Percentiles rank a stretch among this genome's conserved stretches.
These are phyloP conservation scores for Salticus scenicus DNA, from an alignment of 2,888 invertebrate species.

Conservation along the genomic window DNA sequence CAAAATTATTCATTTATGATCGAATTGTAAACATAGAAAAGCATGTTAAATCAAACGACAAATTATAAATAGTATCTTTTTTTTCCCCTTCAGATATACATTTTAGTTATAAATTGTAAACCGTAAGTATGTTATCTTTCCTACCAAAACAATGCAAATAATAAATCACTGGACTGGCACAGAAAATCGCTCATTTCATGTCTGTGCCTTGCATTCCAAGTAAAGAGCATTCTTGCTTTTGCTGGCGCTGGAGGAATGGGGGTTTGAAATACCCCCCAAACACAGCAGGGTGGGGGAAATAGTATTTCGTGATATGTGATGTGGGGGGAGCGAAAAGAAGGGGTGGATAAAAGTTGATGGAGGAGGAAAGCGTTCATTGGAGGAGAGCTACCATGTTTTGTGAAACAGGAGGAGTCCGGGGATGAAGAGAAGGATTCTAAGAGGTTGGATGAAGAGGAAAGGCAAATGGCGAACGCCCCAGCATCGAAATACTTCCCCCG, in stretches of 20 bases:
- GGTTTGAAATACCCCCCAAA: neutral
- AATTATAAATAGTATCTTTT: neutral
- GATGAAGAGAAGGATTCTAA: slow-evolving; percentile 57
- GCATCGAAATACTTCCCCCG: slow-evolving; percentile 43
- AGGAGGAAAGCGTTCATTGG: slow-evolving; percentile 48
- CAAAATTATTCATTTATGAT: neutral
- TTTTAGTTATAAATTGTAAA: neutral
- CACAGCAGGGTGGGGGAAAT: neutral
- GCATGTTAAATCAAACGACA: neutral
- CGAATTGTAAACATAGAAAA: neutral
- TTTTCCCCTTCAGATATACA: neutral
- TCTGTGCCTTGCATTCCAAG: neutral
- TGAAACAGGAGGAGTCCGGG: slow-evolving; percentile 49
- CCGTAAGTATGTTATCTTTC: neutral
- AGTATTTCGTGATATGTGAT: slow-evolving; percentile 7
- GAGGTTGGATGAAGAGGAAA: slow-evolving; percentile 57
- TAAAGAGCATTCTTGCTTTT: slow-evolving; percentile 29
- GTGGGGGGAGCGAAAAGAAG: slow-evolving; percentile 42
- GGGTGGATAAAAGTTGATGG: slow-evolving; percentile 49
- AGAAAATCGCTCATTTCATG: neutral
- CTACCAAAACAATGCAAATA: neutral
- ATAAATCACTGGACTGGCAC: slow-evolving; percentile 1
- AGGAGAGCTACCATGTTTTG: slow-evolving; percentile 59
- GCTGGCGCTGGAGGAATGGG: neutral
- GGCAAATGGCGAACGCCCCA: slow-evolving; percentile 51